Percentiles rank a stretch among this genome's conserved stretches.
phyloP scores from a whole-genome alignment of 2,113 vertebrate genomes.

The Cavia porcellus region DNA sequence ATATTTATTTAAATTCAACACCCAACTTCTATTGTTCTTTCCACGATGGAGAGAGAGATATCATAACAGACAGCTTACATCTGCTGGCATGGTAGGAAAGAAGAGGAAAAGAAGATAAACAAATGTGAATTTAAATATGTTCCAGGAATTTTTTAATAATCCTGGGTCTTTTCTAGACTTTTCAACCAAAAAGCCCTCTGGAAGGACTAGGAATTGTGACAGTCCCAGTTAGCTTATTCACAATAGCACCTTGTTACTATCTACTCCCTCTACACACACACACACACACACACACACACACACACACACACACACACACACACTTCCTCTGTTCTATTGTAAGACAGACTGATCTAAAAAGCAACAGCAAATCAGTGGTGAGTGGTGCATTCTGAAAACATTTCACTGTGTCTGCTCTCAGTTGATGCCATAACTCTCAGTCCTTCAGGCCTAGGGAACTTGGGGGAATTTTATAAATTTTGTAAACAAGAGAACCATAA shows the following conservation, averaged over 20 bases:
- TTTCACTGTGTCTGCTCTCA: background rate
- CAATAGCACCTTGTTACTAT: constrained; percentile 8
- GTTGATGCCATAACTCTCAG: fast-evolving
- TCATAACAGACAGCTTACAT: background rate
- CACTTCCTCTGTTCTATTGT: background rate
- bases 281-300: background rate
- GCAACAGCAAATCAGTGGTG: constrained; percentile 62
- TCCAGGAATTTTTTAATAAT: constrained; percentile 12
- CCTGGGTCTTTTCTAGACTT: constrained; percentile 51
- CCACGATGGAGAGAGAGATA: constrained; percentile 12
- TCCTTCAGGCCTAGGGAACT: background rate
- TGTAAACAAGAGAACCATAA: background rate
- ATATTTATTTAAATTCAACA: constrained; percentile 83
- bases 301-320: background rate
- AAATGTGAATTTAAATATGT: constrained; percentile 38
- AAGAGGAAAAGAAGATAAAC: constrained; percentile 17
- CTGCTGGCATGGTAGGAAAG: background rate
- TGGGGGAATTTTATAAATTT: too few species aligned
- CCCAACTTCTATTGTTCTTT: constrained; percentile 82
- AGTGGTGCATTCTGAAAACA: constrained; percentile 44
- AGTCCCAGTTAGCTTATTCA: background rate
- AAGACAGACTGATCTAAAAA: constrained; percentile 58
- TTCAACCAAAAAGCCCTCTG: constrained; percentile 52
- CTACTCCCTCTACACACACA: constrained; percentile 6
- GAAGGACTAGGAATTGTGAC: constrained; percentile 30